Conservation (phyloP, 2,113 vertebrate genomes). For the Cavia porcellus region DNA sequence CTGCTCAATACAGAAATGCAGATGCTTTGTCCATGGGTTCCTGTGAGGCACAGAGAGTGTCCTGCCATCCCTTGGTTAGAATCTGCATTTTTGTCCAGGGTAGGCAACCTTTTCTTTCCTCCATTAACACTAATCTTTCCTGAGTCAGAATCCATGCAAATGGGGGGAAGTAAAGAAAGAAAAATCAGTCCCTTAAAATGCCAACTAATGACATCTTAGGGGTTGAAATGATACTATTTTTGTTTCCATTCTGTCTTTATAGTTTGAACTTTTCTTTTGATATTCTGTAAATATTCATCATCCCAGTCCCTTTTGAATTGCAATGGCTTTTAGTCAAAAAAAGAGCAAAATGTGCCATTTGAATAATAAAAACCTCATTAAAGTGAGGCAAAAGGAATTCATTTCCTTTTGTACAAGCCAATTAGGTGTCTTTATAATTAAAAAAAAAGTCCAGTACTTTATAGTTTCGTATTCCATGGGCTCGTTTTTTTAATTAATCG, state of each 20-base stretch:
- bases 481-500: conserved; percentile 96
- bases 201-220: background rate
- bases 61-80: fast-evolving
- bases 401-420: conserved; percentile 79
- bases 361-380: conserved; percentile 83
- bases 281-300: conserved; percentile 79
- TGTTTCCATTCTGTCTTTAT: conserved; percentile 69
- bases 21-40: fast-evolving
- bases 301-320: conserved; percentile 75
- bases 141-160: background rate
- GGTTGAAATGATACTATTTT: conserved; percentile 59
- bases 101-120: background rate
- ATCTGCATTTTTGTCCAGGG: fast-evolving
- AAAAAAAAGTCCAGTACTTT: conserved; percentile 88
- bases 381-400: conserved; percentile 74
- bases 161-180: background rate
- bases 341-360: conserved; percentile 76
- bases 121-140: background rate
- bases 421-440: conserved; percentile 82
- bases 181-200: background rate
- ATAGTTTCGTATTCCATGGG: conserved; percentile 93
- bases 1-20: background rate
- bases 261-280: conserved; percentile 78
- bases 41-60: background rate
- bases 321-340: conserved; percentile 77